Evolutionary conservation across 2,888 invertebrate species (phyloP), one percentile per base, ranked within the genome.

Genomic region (Rugalucina vietnamica): DNA sequence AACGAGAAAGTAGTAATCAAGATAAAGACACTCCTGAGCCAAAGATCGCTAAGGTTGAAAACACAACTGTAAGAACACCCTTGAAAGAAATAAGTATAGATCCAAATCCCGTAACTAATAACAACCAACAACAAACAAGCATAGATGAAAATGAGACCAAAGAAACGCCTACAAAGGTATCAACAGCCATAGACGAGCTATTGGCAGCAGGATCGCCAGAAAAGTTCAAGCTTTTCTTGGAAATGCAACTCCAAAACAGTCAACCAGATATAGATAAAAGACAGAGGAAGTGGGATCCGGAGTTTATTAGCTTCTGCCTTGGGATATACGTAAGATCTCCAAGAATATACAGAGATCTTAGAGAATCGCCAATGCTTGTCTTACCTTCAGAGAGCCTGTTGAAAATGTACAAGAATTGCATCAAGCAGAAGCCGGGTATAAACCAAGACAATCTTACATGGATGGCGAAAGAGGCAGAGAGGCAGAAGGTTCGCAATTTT

Each of bases 381-480:
- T 73, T 73, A 50, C 73, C 79, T 18, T 60, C 60, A 73, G 32
- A 29, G 24, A 37, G 73, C 14, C 24, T 57, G 27, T 39, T 79
- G 1, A 36, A 57, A 24, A 57, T 43, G 21, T 79, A 79, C n/a
- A 79, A 79, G 32, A 79, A 79, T 36, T 37, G 50, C 18, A 29
- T 79, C 18, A 60, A 79, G 29, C 79, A 79, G 50, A 79, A 36
- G 21, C 79, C 79, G 24, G 79, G 73, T 18, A 34, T 79, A 8
- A 29, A 29, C 27, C 0, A n/a, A 0, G 49, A 65, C 2, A 72
- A 79, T 21, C 32, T 73, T 1, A 14, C 36, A 27, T 88, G 88
- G 88, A 86, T 88, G 85, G 24, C 65, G 36, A 79, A 82, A 21
- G 85, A 86, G 70, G 69, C 78, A 0, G 27, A 43, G 12, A 39